phyloP scores from a whole-genome alignment of 2,113 vertebrate genomes.

The Lophotis ruficrista region DNA sequence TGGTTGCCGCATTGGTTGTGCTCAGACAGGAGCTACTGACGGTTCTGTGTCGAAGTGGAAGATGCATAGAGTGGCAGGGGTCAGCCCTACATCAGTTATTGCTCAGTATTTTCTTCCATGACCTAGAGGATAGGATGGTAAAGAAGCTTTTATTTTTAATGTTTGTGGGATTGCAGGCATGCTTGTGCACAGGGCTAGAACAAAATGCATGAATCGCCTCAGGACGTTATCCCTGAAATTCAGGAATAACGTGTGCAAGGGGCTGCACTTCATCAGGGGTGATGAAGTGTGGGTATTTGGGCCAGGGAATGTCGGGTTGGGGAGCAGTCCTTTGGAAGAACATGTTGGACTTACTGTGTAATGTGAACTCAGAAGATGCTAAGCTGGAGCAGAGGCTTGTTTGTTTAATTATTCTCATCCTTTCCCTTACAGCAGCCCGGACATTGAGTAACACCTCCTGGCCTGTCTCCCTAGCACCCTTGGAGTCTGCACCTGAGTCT shows the following conservation, averaged over 20 bases:
- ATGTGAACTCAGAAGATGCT: not conserved
- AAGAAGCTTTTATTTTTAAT: not conserved
- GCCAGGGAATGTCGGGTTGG: not conserved
- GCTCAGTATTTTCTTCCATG: not conserved
- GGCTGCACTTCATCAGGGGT: not conserved
- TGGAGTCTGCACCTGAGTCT: not conserved
- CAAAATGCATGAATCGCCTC: not conserved
- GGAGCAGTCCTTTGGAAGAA: not conserved
- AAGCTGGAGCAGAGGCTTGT: not conserved
- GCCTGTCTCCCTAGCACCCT: not conserved
- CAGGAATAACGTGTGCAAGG: not conserved
- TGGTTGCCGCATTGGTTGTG: not conserved
- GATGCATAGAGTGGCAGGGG: not conserved
- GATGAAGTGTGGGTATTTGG: not conserved
- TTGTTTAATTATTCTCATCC: not conserved
- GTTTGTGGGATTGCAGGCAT: not conserved
- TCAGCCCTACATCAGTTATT: not conserved
- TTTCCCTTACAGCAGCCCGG: not conserved
- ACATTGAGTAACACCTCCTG: not conserved
- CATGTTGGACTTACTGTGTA: not conserved
- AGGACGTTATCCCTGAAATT: not conserved
- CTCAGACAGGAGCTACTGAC: accelerated
- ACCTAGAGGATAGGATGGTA: not conserved
- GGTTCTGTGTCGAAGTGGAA: not conserved
- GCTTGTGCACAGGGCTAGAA: not conserved